Base-by-base conservation (phyloP, 1,140 invertebrate genomes). In the Lanistes nyassanus region DNA sequence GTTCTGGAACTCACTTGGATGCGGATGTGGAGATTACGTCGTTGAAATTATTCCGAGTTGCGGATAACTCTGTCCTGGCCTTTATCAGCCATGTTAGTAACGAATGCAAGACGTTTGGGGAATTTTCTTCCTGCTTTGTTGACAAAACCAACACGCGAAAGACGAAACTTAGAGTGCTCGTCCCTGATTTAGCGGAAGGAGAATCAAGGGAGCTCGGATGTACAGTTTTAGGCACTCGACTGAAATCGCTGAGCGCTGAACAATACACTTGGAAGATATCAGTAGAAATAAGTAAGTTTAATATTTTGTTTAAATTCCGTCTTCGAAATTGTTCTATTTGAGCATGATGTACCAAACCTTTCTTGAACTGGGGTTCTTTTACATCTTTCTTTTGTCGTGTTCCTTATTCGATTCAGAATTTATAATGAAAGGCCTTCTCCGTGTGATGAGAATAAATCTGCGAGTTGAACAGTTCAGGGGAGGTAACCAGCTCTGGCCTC, bases 101-200 rank as follows among this genome's bases (percentile, higher is more conserved):
- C n/a, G 60, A 34, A 23, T 72, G 70, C 60, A 26, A 42, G 55
- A 72, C 70, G 16, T 72, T 72, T n/a, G 26, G 70, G 16, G 70
- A 72, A 9, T 72, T 60, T 62, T 60, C 70, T 0, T 72, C 70
- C 0, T 72, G 70, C 34, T 4, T 3, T 36, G 56, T 72, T 31
- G 70, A 72, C 37, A 42, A 53, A n/a, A 53, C 23, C 11, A 36
- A 72, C 36, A 72, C 70, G 5, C 70, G 56, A 37, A 72, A 39
- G 34, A 60, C 70, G 34, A 58, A 6, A 3, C 23, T 72, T 31
- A 34, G 70, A 39, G 60, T 55, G n/a, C 56, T 72, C 55, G 70
- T 72, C 34, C 51, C 47, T 53, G 53, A 72, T 42, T 29, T 72
- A 16, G 31, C 19, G 19, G 55, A 72, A 62, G 70, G 70, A 34